phyloP scores from a whole-genome alignment of 2,888 invertebrate species.

The Drosophila kambysellisi region DNA sequence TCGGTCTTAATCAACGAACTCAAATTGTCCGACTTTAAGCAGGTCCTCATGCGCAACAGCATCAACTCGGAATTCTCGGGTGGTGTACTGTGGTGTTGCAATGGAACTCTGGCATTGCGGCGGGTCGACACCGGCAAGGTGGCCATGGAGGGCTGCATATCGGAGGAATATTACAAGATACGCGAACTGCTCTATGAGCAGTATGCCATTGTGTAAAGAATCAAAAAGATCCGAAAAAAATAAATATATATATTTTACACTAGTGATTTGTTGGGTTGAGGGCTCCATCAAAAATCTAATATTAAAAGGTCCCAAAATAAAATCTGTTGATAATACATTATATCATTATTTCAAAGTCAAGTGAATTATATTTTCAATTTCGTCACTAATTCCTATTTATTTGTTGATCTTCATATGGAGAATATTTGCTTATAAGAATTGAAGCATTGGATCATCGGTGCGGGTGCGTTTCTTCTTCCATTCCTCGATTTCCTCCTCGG shows the following conservation, averaged over 20 bases:
- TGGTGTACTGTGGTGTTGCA: conserved; percentile 97
- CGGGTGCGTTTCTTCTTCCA: conserved; percentile 94
- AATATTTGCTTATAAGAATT: conserved; percentile 86
- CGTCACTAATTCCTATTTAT: background rate
- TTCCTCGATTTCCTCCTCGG: conserved; percentile 97
- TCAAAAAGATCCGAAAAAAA: conserved; percentile 23
- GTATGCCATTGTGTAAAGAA: conserved; percentile 94
- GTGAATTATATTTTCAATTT: background rate
- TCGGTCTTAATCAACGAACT: conserved; percentile 97
- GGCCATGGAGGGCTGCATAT: conserved; percentile 96
- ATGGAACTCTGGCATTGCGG: conserved; percentile 94
- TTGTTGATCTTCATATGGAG: conserved; percentile 2
- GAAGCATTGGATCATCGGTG: conserved; percentile 97
- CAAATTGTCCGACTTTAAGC: conserved; percentile 96
- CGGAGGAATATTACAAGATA: conserved; percentile 97
- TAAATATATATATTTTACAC: background rate
- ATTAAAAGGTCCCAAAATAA: background rate
- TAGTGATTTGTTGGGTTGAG: background rate
- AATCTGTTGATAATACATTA: background rate
- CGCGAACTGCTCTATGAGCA: conserved; percentile 97
- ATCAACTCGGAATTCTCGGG: conserved; percentile 94
- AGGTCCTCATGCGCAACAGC: conserved; percentile 90
- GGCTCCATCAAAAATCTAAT: too few species aligned
- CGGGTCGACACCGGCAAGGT: conserved; percentile 96
- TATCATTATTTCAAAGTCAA: background rate